Evolutionary conservation across 2,888 invertebrate genomes (phyloP).

Genomic region (Nomada ferruginata): DNA sequence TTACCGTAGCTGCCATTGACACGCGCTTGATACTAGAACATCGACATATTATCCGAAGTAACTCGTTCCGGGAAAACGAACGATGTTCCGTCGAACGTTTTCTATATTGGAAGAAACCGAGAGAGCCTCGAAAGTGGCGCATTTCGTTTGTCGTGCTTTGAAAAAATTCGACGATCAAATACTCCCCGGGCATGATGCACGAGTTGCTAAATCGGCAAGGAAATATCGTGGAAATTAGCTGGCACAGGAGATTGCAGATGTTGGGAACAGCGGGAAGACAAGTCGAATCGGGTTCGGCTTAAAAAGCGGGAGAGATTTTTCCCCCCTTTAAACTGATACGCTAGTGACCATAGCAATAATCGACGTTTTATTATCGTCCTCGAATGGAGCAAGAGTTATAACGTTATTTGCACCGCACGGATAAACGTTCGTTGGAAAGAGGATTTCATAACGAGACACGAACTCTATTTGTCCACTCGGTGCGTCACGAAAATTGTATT

Average conservation of each 20-base stretch:
- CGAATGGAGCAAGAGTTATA: slow-evolving; percentile 7
- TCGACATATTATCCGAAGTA: slow-evolving; percentile 41
- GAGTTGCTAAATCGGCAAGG: slow-evolving; percentile 56
- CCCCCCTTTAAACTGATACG: not conserved
- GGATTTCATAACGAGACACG: slow-evolving; percentile 2
- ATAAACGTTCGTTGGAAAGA: slow-evolving; percentile 11
- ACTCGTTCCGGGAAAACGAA: slow-evolving; percentile 3
- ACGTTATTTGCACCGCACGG: slow-evolving; percentile 18
- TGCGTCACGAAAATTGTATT: slow-evolving; percentile 17
- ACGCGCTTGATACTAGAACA: slow-evolving; percentile 55
- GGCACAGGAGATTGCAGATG: slow-evolving; percentile 18
- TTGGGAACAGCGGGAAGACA: slow-evolving; percentile 45
- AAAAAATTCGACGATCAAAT: too few relatives aligned
- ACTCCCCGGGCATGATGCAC: too few relatives aligned
- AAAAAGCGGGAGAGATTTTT: not conserved
- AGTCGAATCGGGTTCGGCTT: not conserved
- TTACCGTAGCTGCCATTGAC: slow-evolving; percentile 56
- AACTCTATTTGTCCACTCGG: not conserved
- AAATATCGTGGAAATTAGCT: slow-evolving; percentile 63
- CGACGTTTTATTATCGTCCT: slow-evolving; percentile 29
- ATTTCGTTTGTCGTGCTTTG: too few relatives aligned
- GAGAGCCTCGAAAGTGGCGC: too few relatives aligned
- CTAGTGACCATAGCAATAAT: slow-evolving; percentile 31
- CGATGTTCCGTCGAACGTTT: not conserved
- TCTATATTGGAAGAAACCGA: not conserved